Conservation (phyloP, 2,888 invertebrate genomes). For the Synergus japonicus region DNA sequence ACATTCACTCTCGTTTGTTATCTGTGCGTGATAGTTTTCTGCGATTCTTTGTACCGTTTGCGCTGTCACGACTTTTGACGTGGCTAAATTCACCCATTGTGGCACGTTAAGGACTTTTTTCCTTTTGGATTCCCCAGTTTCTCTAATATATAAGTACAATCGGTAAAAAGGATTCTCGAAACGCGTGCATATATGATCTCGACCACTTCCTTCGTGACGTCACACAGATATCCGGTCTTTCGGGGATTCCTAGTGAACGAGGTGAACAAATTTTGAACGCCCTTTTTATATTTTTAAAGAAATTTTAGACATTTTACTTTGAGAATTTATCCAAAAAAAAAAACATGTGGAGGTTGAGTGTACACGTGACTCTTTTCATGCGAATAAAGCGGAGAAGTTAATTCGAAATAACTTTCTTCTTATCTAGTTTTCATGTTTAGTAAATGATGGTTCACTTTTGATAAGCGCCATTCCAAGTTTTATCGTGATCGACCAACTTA, state of each 20-base stretch:
- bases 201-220: slow-evolving; percentile 30
- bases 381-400: neutral
- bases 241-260: neutral
- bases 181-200: neutral
- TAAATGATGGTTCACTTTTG: neutral
- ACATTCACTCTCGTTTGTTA: slow-evolving; percentile 26
- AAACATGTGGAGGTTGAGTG: neutral
- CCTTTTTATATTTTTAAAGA: neutral
- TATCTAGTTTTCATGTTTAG: neutral
- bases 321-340: neutral
- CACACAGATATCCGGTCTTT: slow-evolving; percentile 15
- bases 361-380: neutral
- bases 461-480: neutral
- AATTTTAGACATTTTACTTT: neutral
- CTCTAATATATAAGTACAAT: slow-evolving; percentile 8
- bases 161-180: neutral
- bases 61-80: neutral
- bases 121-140: neutral
- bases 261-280: neutral
- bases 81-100: neutral
- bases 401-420: neutral
- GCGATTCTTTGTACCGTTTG: neutral
- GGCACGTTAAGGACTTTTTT: neutral
- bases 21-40: neutral
- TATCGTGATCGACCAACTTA: neutral